Evolutionary conservation across 2,888 invertebrate genomes (phyloP).

Genomic region (Eupithecia subfuscata): DNA sequence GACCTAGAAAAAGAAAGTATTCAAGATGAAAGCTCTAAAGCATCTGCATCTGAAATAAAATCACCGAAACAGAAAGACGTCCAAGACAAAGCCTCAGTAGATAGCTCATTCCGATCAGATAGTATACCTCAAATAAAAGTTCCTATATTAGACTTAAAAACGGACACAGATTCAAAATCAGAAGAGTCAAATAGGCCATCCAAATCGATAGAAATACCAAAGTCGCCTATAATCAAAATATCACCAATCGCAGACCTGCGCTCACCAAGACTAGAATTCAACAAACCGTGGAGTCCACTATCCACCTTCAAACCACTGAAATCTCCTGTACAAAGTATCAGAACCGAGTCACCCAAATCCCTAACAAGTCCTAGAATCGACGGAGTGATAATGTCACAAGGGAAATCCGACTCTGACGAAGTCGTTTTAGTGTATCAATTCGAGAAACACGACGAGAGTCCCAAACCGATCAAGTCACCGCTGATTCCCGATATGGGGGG

Average conservation of each 20-base stretch:
- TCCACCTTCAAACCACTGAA: conserved; percentile 71
- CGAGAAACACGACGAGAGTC: conserved; percentile 68
- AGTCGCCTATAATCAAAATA: conserved; percentile 65
- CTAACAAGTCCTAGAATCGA: conserved; percentile 73
- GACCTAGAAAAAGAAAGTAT: conserved; percentile 43
- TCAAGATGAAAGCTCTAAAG: conserved; percentile 40
- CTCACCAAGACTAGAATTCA: conserved; percentile 57
- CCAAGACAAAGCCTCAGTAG: conserved; percentile 59
- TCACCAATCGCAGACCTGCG: conserved; percentile 57
- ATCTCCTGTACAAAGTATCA: conserved; percentile 55
- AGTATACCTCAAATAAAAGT: conserved; percentile 74
- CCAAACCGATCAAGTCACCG: conserved; percentile 69
- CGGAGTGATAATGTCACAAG: conserved; percentile 77
- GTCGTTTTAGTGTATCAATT: conserved; percentile 80
- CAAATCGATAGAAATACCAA: conserved; percentile 54
- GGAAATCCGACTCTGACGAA: conserved; percentile 74
- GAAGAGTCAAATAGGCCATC: conserved; percentile 53
- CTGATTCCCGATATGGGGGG: conserved; percentile 72
- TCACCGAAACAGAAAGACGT: conserved; percentile 54
- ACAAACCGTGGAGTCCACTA: conserved; percentile 70
- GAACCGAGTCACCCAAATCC: conserved; percentile 70
- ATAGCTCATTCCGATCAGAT: conserved; percentile 57
- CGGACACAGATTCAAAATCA: conserved; percentile 69
- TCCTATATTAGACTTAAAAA: conserved; percentile 71
- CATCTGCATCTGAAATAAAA: conserved; percentile 25